phyloP scores from a whole-genome alignment of 1,140 invertebrate genomes.

The Lamellibrachia luymesi region DNA sequence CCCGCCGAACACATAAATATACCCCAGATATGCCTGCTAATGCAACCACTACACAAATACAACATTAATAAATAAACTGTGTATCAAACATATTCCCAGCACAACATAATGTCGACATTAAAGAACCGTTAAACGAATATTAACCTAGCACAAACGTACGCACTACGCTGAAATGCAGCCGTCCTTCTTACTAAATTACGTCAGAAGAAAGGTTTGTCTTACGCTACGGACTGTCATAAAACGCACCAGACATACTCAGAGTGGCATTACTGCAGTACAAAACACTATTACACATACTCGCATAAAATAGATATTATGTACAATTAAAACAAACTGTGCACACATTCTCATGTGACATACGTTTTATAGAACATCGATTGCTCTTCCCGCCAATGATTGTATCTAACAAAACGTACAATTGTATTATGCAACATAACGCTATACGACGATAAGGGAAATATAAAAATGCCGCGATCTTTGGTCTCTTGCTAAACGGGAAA shows the following conservation, averaged over 20 bases:
- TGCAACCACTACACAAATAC: background rate
- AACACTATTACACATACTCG: background rate
- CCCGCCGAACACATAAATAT: background rate
- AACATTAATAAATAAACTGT: background rate
- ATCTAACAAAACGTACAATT: background rate
- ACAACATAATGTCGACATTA: background rate
- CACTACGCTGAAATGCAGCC: background rate
- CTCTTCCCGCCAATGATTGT: background rate
- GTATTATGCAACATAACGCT: background rate
- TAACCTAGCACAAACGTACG: background rate
- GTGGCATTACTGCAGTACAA: background rate
- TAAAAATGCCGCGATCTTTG: background rate
- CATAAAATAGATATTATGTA: background rate
- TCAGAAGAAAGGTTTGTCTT: background rate
- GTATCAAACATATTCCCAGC: background rate
- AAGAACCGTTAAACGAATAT: background rate
- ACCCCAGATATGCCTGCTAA: background rate
- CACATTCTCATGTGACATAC: too few relatives aligned
- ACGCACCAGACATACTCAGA: background rate
- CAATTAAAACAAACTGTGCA: background rate
- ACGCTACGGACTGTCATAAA: background rate
- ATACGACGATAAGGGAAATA: background rate
- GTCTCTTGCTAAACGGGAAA: background rate
- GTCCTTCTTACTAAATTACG: background rate
- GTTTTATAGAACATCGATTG: too few relatives aligned